These are phyloP conservation scores for Mastigias papua DNA, from an alignment of 30 jellyfish, hydroid and myxozoan species.

Conservation along the genomic window DNA sequence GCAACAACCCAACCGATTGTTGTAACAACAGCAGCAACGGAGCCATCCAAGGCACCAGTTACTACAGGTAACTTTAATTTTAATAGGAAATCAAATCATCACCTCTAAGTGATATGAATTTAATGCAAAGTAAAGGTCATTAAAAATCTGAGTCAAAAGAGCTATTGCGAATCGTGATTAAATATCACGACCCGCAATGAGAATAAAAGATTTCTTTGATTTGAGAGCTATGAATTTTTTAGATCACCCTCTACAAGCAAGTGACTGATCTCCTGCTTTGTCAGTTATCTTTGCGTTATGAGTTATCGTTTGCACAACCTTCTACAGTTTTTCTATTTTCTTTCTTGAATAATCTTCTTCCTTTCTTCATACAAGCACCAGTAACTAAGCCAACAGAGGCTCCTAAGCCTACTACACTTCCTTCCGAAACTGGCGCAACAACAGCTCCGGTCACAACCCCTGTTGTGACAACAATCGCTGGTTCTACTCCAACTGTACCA, in stretches of 20 bases:
- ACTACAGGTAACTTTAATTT: conserved; percentile 64
- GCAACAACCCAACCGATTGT: not conserved
- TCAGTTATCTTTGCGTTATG: no score
- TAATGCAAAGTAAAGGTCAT: not conserved
- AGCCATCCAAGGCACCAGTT: conserved; percentile 55
- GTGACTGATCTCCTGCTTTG: no score
- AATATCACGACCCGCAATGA: no score
- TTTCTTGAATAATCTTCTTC: not conserved
- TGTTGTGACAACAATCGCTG: conserved; percentile 42
- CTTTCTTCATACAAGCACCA: conserved; percentile 13
- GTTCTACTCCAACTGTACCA: conserved; percentile 47
- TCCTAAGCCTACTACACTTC: conserved; percentile 40
- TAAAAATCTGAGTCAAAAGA: no score
- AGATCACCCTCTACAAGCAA: no score
- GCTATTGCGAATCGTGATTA: no score
- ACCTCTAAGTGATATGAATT: no score
- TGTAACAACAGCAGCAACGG: conserved; percentile 54
- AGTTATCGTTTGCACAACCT: no score
- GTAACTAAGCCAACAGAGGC: conserved; percentile 32
- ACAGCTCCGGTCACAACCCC: conserved; percentile 65
- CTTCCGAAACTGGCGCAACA: conserved; percentile 28
- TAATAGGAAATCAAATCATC: no score
- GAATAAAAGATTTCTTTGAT: no score
- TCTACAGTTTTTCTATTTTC: no score
- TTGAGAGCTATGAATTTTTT: no score